Evolutionary conservation across 2,113 vertebrate species (phyloP).

Genomic region (Corythornis cristatus): DNA sequence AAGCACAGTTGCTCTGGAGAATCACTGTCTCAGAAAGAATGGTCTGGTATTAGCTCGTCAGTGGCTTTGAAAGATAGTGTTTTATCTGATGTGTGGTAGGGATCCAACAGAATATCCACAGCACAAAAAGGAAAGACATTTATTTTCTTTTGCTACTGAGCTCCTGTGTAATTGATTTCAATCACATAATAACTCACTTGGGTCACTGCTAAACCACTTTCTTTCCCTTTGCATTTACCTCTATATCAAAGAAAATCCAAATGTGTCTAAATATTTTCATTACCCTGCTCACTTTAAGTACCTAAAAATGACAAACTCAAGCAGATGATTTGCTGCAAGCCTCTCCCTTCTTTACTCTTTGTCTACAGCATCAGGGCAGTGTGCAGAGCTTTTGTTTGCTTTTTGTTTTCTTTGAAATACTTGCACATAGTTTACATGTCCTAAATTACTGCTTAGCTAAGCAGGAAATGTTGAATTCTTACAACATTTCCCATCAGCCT

Average conservation of each 20-base stretch:
- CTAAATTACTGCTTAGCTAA: slow-evolving; percentile 57
- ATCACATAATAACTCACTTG: background rate
- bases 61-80: background rate
- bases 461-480: slow-evolving; percentile 55
- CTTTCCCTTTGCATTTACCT: background rate
- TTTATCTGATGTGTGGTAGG: background rate
- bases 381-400: slow-evolving; percentile 18
- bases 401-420: slow-evolving; percentile 55
- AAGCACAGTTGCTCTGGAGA: background rate
- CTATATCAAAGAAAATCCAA: background rate
- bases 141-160: background rate
- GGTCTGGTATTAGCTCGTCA: background rate
- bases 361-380: background rate
- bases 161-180: background rate
- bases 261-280: background rate
- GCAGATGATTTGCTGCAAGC: background rate
- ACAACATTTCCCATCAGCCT: slow-evolving; percentile 36
- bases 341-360: slow-evolving; percentile 31
- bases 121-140: background rate
- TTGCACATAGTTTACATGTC: slow-evolving; percentile 12
- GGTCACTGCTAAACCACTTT: background rate
- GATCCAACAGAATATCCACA: background rate
- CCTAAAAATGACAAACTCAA: background rate
- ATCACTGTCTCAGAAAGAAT: background rate
- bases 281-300: background rate